Evolutionary conservation across 2,113 vertebrate species (phyloP).

Genomic region (Strix aluco): DNA sequence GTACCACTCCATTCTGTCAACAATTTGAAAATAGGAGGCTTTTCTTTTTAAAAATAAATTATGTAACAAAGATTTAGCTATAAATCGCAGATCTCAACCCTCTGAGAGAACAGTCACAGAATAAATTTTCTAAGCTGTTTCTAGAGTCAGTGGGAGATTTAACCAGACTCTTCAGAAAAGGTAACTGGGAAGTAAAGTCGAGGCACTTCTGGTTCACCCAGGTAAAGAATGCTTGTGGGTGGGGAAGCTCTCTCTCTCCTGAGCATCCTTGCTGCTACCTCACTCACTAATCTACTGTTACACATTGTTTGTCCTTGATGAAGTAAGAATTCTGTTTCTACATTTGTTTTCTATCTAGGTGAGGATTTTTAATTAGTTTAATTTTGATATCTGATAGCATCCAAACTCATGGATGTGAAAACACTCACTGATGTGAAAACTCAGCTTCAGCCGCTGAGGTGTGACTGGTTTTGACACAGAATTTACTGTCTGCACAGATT

Average conservation of each 20-base stretch:
- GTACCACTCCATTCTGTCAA: neutral
- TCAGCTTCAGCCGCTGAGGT: neutral
- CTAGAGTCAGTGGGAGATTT: neutral
- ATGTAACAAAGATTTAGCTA: neutral
- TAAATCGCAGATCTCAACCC: neutral
- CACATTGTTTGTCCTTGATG: neutral
- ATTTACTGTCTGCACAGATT: neutral
- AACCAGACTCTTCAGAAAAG: neutral
- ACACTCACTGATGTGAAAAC: too few species aligned
- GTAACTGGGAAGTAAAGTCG: neutral
- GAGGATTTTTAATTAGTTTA: neutral
- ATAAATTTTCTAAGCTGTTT: neutral
- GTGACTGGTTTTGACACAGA: neutral
- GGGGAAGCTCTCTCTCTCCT: neutral
- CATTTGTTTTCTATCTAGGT: neutral
- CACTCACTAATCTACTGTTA: neutral
- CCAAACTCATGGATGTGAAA: too few species aligned
- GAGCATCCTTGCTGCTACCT: neutral
- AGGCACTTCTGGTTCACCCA: neutral
- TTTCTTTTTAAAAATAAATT: neutral
- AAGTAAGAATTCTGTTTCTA: neutral
- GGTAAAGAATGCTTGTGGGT: neutral
- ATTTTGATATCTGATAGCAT: neutral
- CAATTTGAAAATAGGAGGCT: neutral
- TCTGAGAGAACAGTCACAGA: neutral